These are phyloP conservation scores for Channa maculata DNA, from an alignment of 2,113 vertebrate genomes.

Conservation along the genomic window DNA sequence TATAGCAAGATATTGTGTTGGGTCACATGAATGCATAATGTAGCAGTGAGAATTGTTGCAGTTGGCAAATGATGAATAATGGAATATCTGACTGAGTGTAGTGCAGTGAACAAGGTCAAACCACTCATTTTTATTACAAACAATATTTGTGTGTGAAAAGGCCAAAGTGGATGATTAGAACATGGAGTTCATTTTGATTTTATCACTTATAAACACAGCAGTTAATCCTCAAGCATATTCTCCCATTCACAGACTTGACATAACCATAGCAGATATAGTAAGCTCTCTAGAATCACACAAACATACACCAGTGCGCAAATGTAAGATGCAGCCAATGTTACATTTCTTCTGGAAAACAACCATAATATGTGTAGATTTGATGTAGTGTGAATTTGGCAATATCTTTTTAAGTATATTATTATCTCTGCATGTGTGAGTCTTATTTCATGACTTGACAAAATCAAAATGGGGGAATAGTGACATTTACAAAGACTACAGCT, in stretches of 20 bases:
- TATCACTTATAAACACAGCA: conserved; percentile 8
- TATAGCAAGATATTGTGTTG: conserved; percentile 38
- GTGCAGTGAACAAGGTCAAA: conserved; percentile 21
- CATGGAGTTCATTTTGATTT: background rate
- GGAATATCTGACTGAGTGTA: conserved; percentile 34
- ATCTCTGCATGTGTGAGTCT: background rate
- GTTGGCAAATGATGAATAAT: conserved; percentile 62
- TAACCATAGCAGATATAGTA: no score
- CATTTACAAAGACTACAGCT: background rate
- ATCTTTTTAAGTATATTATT: no score
- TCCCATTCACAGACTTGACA: background rate
- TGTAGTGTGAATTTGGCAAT: background rate
- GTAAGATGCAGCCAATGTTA: background rate
- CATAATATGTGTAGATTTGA: background rate
- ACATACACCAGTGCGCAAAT: background rate
- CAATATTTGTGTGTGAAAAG: conserved; percentile 2
- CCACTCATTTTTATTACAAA: conserved; percentile 27
- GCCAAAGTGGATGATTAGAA: background rate
- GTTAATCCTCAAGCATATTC: background rate
- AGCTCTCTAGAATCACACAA: no score
- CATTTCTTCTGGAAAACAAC: no score
- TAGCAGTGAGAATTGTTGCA: conserved; percentile 21
- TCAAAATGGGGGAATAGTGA: background rate
- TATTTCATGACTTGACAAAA: background rate
- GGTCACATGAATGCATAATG: conserved; percentile 59